These are phyloP conservation scores for Phrynocephalus versicolor DNA, from an alignment of 2,113 vertebrate genomes.

Conservation along the genomic window DNA sequence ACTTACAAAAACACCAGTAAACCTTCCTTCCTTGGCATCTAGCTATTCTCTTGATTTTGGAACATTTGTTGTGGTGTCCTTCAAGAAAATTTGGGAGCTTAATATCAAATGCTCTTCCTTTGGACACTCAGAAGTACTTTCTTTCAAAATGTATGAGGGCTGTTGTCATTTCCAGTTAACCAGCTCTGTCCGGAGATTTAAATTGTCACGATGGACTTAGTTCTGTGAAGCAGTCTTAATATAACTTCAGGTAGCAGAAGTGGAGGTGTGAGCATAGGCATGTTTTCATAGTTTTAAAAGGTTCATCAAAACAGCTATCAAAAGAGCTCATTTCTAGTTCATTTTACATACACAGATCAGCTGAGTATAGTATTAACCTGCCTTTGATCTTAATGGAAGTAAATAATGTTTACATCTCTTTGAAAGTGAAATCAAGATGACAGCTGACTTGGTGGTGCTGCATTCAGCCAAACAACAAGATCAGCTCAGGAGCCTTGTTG, in stretches of 20 bases:
- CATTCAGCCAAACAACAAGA: background rate
- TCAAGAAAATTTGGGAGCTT: background rate
- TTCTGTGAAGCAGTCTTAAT: background rate
- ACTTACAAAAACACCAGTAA: background rate
- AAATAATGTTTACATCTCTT: background rate
- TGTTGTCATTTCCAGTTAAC: background rate
- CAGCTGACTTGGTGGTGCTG: background rate
- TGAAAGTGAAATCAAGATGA: background rate
- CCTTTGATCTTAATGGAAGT: background rate
- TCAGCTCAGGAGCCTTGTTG: too few species aligned
- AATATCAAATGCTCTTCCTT: background rate
- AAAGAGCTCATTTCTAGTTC: background rate
- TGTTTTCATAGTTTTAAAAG: background rate
- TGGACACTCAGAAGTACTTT: background rate
- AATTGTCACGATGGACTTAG: background rate
- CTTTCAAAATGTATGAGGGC: background rate
- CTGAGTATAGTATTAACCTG: background rate
- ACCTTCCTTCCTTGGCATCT: background rate
- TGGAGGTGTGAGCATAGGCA: background rate
- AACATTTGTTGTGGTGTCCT: background rate
- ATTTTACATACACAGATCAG: background rate
- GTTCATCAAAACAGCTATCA: too few species aligned
- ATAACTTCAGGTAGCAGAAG: background rate
- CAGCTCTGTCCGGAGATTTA: background rate
- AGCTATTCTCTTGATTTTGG: background rate